phyloP scores from a whole-genome alignment of 1,140 invertebrate species.

The Muscidifurax raptorellus region DNA sequence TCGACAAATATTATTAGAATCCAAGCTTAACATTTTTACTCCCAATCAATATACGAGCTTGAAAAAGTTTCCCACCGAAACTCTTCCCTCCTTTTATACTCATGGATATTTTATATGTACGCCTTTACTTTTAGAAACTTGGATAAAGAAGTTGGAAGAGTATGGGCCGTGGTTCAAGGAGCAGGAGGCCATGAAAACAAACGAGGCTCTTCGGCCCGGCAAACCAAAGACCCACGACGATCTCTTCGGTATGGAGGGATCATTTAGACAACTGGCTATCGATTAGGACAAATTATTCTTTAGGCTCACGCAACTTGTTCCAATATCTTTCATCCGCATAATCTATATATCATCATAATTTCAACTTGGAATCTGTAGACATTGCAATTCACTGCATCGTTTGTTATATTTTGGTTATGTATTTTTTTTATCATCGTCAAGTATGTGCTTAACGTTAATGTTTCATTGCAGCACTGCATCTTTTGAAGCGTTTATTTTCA shows the following conservation, averaged over 20 bases:
- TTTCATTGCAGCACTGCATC: too few species aligned
- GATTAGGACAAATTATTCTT: slow-evolving; percentile 76
- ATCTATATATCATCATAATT: background rate
- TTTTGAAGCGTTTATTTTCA: too few species aligned
- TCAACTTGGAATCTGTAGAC: background rate
- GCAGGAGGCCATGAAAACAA: slow-evolving; percentile 83
- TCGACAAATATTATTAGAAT: background rate
- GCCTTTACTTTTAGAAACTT: slow-evolving; percentile 76
- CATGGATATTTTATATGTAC: background rate
- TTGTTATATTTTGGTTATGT: background rate
- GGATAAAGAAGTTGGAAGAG: slow-evolving; percentile 84
- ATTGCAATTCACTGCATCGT: background rate
- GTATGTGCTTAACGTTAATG: too few species aligned
- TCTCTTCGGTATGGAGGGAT: slow-evolving; percentile 88
- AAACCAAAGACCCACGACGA: slow-evolving; percentile 88
- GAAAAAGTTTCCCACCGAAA: background rate
- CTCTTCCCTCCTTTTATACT: background rate
- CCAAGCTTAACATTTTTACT: background rate
- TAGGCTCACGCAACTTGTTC: background rate
- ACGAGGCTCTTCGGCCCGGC: slow-evolving; percentile 84
- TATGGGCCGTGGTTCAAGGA: slow-evolving; percentile 85
- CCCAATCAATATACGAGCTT: background rate
- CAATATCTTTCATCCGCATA: background rate
- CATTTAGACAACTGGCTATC: slow-evolving; percentile 86
- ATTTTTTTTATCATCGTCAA: background rate